phyloP scores from a whole-genome alignment of 2,797 vertebrate genomes.

The Falco peregrinus region DNA sequence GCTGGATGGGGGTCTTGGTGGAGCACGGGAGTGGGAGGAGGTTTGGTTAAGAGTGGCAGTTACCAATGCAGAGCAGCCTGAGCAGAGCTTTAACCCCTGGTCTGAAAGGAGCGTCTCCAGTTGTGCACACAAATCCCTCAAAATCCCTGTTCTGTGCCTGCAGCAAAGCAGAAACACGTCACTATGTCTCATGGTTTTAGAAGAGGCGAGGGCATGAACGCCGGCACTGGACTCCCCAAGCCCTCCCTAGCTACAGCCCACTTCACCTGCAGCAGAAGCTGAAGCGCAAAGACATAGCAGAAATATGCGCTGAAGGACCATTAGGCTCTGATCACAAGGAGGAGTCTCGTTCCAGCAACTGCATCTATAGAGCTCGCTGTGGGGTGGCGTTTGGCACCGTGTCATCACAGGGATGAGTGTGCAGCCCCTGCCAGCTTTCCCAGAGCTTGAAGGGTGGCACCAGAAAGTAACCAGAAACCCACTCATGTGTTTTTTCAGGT shows the following conservation, averaged over 20 bases:
- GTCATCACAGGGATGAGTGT: background rate
- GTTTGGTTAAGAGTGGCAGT: background rate
- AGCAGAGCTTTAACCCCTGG: background rate
- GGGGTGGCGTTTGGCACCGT: background rate
- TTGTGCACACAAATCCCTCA: background rate
- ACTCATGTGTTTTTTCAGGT: background rate
- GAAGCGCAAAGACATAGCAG: background rate
- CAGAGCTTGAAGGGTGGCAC: background rate
- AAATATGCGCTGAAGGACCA: rapidly evolving
- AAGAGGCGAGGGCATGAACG: background rate
- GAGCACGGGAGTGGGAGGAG: background rate
- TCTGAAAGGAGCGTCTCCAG: background rate
- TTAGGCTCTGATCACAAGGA: background rate
- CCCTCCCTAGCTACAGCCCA: background rate
- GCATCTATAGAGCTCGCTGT: background rate
- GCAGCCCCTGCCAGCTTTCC: background rate
- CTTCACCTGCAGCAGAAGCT: background rate
- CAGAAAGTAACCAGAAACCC: background rate
- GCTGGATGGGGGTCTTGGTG: background rate
- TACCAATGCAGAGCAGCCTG: background rate
- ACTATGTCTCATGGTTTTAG: background rate
- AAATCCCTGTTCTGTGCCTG: background rate
- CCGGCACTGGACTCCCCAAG: background rate
- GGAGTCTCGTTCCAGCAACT: background rate
- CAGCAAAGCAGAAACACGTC: background rate